Base-by-base conservation (phyloP, 2,113 vertebrate species). In the Gobiocypris rarus region DNA sequence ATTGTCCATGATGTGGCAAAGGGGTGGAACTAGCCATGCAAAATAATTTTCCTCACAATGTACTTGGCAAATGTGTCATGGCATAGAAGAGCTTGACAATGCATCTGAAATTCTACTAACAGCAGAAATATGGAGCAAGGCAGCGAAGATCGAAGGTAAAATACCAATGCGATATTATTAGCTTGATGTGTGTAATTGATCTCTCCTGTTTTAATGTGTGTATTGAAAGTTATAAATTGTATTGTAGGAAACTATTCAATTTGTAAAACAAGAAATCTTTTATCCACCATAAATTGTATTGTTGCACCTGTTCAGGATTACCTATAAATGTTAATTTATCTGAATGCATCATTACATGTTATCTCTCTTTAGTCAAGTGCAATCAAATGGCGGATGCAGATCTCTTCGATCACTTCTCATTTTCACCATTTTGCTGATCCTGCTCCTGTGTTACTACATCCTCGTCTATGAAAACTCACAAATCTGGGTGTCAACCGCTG, bases 131-230 rank as follows among this genome's bases (percentile, higher is more conserved):
- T 88, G 86, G 11, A 15, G 71, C 9, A 76, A 19, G 26, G 14
- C 79, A 26, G 10, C 38, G 17, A 75, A 61, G 31, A 75, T 26
- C 74, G 1, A 75, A 84, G 87, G 87, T 88, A 83, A 9, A 14
- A 9, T 45, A 26, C 56, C 1, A 58, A 4, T 24, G 10, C 41
- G 4, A n/a, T 22, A 15, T 45, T 19, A 45, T 45, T n/a, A 9
- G 22, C 9, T 3, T 26, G 14, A 31, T 54, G 8, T 19, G 11
- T 75, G 34, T 31, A 26, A 73, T 6, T 15, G 43, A 3, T 11
- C 3, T 24, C 54, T 17, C 59, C 2, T 41, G 10, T 78, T 26
- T 58, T 41, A 2, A 24, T 41, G 22, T 17, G 13, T 9, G 59
- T 43, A 26, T 59, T 24, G 73, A 19, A 70, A 8, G 31, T 19